A percentile compares a stretch with the other conserved stretches of the same genome.
phyloP scores from a whole-genome alignment of 2,113 vertebrate genomes.

The Deroptyus accipitrinus region DNA sequence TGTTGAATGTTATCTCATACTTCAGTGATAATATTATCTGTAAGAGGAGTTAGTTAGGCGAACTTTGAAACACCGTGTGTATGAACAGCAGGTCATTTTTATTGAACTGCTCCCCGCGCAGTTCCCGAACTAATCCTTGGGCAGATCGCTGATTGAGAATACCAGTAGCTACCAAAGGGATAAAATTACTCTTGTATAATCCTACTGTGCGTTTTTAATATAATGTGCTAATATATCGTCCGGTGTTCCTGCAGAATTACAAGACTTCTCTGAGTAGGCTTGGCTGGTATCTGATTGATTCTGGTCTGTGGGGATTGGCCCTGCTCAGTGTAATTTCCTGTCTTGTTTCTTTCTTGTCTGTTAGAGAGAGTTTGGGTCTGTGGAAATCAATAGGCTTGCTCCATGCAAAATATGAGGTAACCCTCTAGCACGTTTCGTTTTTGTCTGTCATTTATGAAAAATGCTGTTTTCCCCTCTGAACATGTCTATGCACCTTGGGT shows the following conservation, averaged over 20 bases:
- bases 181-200: conserved; percentile 42
- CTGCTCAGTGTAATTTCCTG: conserved; percentile 59
- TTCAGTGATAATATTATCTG: background rate
- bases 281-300: conserved; percentile 45
- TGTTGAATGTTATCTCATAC: background rate
- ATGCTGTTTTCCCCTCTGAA: background rate
- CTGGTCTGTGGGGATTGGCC: conserved; percentile 11
- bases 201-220: conserved; percentile 29
- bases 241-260: conserved; percentile 28
- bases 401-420: conserved; percentile 30
- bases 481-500: background rate
- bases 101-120: conserved; percentile 4
- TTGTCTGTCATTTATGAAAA: conserved; percentile 29
- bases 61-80: background rate
- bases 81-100: conserved; percentile 27
- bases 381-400: conserved; percentile 41
- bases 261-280: background rate
- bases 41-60: background rate
- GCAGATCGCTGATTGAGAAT: conserved; percentile 20
- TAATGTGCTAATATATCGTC: conserved; percentile 27
- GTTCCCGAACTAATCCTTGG: background rate
- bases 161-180: conserved; percentile 25
- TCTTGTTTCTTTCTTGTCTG: conserved; percentile 52
- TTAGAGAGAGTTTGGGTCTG: conserved; percentile 37
- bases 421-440: conserved; percentile 40